Evolutionary conservation across 2,113 vertebrate species (phyloP), one percentile per base, ranked within the genome.

Genomic region (Gymnogyps californianus): DNA sequence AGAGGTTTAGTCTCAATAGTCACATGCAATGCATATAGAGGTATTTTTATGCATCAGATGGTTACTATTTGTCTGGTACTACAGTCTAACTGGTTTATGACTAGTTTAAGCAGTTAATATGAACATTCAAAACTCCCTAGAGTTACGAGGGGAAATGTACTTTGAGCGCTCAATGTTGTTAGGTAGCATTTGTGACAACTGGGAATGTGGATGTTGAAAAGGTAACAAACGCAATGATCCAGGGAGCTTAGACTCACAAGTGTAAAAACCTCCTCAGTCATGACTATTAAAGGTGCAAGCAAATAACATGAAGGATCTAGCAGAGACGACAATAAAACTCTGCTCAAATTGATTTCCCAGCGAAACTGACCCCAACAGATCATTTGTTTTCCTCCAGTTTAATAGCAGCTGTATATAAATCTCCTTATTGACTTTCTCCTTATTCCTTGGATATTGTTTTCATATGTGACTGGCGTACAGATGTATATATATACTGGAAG

Each of bases 381-480:
- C 74, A 91, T 92, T 93, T 91, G 85, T 97, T 96, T 97, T 91
- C 76, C 92, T 87, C 42, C 21, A 54, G 61, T 96, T 96, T 96
- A 94, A 97, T 94, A 97, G 92, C 83, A 96, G 82, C 85, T 95
- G 81, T 92, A 94, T 94, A 97, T 96, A 97, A 94, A 95, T 96
- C 94, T 97, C 70, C 69, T 97, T 89, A 87, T 85, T 96, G 94
- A 94, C 58, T 95, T 97, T 79, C 87, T 80, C 81, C 81, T 90
- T 96, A 87, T 93, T 96, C 67, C 77, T 85, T 52, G 58, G 75
- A 94, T 90, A 93, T 94, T 97, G 92, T 96, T 97, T 98, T 97
- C 94, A 95, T 86, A 95, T 91, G 96, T 79, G 84, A 83, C 61
- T 79, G 91, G 89, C 38, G 66, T 94, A 64, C 72, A 95, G 92